phyloP scores from a whole-genome alignment of 2,797 vertebrate species.

The Enteromius fasciolatus region DNA sequence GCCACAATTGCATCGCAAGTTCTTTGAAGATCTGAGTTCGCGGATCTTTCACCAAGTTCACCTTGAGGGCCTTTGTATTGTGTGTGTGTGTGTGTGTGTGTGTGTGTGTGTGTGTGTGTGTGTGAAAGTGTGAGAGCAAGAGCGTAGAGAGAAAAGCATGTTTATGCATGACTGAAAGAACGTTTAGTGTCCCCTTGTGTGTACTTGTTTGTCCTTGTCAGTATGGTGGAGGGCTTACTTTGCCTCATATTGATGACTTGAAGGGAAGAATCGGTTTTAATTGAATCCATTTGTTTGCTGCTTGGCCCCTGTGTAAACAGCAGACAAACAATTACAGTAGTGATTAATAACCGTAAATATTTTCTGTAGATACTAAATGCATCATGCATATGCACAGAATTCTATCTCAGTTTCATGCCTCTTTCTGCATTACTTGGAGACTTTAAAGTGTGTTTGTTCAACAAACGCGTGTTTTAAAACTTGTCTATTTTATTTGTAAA shows the following conservation, averaged over 20 bases:
- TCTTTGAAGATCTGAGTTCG: conserved; percentile 11
- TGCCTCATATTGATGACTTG: conserved; percentile 70
- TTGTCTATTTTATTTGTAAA: not conserved
- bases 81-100: not conserved
- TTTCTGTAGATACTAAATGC: conserved; percentile 65
- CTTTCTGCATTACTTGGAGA: not conserved
- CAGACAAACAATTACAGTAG: conserved; percentile 76
- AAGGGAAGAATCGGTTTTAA: conserved; percentile 70
- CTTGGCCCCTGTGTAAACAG: conserved; percentile 76
- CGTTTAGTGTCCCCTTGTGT: conserved; percentile 55
- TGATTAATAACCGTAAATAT: conserved; percentile 76
- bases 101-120: conserved; percentile 4
- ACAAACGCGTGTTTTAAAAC: not conserved
- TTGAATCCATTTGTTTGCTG: conserved; percentile 75
- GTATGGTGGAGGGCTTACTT: conserved; percentile 65
- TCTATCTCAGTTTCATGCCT: not conserved
- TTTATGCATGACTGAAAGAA: conserved; percentile 48
- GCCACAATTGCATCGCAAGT: not conserved
- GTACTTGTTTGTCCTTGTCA: conserved; percentile 65
- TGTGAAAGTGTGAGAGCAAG: not conserved
- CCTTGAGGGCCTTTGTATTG: conserved; percentile 21
- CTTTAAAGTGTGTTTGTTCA: not conserved
- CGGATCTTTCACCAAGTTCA: conserved; percentile 28
- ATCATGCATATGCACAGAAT: conserved; percentile 59
- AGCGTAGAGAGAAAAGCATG: conserved; percentile 29